Base-by-base conservation (phyloP, 1,140 invertebrate species). In the Eueides isabella region DNA sequence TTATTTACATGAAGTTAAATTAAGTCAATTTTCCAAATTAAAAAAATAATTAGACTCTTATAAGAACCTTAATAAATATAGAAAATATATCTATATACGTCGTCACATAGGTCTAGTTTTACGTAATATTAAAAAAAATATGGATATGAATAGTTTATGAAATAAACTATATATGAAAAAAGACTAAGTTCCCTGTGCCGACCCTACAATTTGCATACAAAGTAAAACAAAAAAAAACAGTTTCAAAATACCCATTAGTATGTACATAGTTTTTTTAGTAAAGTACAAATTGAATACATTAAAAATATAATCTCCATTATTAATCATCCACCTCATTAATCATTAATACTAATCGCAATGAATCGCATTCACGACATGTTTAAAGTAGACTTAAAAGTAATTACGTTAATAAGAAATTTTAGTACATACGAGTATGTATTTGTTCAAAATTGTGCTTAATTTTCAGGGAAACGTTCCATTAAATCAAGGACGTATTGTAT, bases 241-340 rank as follows among this genome's bases (percentile, higher is more conserved):
- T 7, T 31, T 38, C 35, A 9, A 55, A 55, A 26, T 12, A 55
- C 23, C 23, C 11, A 55, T 55, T 55, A 55, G 48, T 55, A 55
- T 44, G 41, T 44, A 19, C 16, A 44, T 44, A 31, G 7, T 31
- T 31, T 5, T n/a, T n/a, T n/a, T n/a, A n/a, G n/a, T n/a, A n/a
- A n/a, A n/a, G n/a, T n/a, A n/a, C n/a, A n/a, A n/a, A n/a, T 11
- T 44, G 3, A n/a, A 65, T 12, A 66, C 19, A 55, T 69, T 33
- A 69, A 69, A 33, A 69, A 61, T 14, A 61, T 33, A 35, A 26
- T 23, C 7, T 30, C 23, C 19, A 28, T 41, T 31, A 67, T 72
- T 72, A 72, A 67, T 72, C 29, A 72, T 14, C 35, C 19, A 35
- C 16, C 71, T 72, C 71, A 67, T 72, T 72, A 62, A 67, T 67